A percentile compares a stretch with the other conserved stretches of the same genome.
phyloP scores from a whole-genome alignment of 2,113 vertebrate genomes.

The Serinus canaria region DNA sequence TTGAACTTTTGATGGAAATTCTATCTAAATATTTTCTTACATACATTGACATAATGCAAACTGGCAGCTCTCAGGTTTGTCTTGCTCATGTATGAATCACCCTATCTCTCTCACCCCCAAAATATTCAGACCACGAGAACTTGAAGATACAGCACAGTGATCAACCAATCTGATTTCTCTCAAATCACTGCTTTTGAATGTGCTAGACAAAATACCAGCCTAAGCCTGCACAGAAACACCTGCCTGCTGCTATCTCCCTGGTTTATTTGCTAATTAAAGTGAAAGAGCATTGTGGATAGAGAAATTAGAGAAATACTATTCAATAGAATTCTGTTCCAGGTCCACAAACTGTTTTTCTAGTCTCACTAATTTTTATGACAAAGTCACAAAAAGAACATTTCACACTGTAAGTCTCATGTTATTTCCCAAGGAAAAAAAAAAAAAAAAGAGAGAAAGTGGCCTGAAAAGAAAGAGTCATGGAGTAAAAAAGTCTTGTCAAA shows the following conservation, averaged over 20 bases:
- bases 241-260: background rate
- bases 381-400: background rate
- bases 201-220: background rate
- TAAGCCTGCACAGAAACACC: background rate
- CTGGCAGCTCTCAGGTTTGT: conserved; percentile 65
- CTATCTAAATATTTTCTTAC: conserved; percentile 79
- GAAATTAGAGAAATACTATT: background rate
- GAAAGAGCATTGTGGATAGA: background rate
- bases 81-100: conserved; percentile 51
- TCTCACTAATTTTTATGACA: conserved; percentile 20
- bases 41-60: conserved; percentile 80
- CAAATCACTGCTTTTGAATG: background rate
- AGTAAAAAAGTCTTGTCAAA: background rate
- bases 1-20: conserved; percentile 71
- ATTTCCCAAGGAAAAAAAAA: background rate
- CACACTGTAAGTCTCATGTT: background rate
- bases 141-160: background rate
- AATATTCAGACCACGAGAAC: conserved; percentile 3
- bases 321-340: background rate
- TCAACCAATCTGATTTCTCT: background rate
- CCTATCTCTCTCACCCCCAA: background rate
- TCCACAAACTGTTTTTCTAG: conserved; percentile 6
- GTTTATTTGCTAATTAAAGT: conserved; percentile 41
- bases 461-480: background rate
- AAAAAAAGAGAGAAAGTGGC: background rate